phyloP scores from a whole-genome alignment of 2,888 invertebrate species.

The Embidobia sp. region DNA sequence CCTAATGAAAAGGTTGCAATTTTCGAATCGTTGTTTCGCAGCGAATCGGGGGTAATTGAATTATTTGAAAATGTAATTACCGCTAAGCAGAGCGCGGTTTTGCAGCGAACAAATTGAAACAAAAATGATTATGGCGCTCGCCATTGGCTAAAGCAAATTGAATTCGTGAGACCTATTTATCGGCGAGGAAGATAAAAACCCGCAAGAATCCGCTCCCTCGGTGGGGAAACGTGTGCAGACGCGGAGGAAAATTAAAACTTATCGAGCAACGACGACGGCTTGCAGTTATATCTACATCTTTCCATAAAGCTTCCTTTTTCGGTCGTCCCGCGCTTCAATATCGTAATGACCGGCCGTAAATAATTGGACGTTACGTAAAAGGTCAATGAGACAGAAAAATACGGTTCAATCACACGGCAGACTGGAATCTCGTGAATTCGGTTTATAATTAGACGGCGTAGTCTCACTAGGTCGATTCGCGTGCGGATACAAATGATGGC shows the following conservation, averaged over 20 bases:
- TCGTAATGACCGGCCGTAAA: background rate
- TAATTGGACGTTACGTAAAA: constrained; percentile 35
- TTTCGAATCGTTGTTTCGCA: constrained; percentile 3
- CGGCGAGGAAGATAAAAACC: background rate
- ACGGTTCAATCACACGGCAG: constrained; percentile 48
- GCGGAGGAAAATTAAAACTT: constrained; percentile 32
- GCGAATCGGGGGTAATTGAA: constrained; percentile 18
- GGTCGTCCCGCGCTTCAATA: background rate
- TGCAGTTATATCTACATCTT: constrained; percentile 22
- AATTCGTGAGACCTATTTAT: constrained; percentile 7
- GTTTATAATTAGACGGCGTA: constrained; percentile 72
- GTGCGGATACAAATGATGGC: constrained; percentile 54
- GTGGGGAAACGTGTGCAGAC: constrained; percentile 4
- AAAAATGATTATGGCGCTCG: background rate
- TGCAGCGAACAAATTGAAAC: constrained; percentile 3
- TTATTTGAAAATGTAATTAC: constrained; percentile 25
- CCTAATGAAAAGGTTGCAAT: too few relatives aligned
- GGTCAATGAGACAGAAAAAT: constrained; percentile 22
- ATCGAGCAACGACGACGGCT: background rate
- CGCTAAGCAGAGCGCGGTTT: constrained; percentile 22
- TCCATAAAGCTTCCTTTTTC: background rate
- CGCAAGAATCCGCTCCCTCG: constrained; percentile 1
- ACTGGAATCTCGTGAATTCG: constrained; percentile 68
- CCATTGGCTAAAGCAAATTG: constrained; percentile 2
- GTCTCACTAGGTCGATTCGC: constrained; percentile 45